A percentile compares a stretch with the other conserved stretches of the same genome.
Evolutionary conservation across 2,113 vertebrate species (phyloP).

Genomic region (Nothobranchius furzeri): DNA sequence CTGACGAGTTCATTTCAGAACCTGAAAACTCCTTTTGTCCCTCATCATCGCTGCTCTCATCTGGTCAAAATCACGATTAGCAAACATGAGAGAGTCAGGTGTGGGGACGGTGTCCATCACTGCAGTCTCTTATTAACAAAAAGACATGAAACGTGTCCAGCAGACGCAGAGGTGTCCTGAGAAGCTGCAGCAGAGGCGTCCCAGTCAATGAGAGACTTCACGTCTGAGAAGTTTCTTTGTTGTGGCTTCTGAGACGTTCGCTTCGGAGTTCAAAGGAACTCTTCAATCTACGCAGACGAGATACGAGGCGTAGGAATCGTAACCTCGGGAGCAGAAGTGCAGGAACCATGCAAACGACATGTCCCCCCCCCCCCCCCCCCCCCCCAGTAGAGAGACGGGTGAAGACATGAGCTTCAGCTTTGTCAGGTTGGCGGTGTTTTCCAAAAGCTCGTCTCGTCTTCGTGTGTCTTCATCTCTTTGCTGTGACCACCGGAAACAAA

Average conservation of each 20-base stretch:
- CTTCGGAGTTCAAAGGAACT: constrained; percentile 30
- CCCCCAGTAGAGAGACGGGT: neutral
- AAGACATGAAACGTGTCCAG: neutral
- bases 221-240: constrained; percentile 3
- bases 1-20: constrained; percentile 6
- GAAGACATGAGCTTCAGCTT: neutral
- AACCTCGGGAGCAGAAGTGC: constrained; percentile 19
- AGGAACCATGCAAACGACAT: constrained; percentile 4
- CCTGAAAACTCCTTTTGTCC: neutral
- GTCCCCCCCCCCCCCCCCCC: neutral
- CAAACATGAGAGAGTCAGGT: neutral
- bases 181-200: neutral
- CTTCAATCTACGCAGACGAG: constrained; percentile 21
- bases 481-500: constrained; percentile 2
- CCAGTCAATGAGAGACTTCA: neutral
- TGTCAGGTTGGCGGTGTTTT: neutral
- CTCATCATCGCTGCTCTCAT: constrained; percentile 6
- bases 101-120: neutral
- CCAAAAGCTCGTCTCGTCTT: neutral
- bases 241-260: neutral
- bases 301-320: constrained; percentile 16
- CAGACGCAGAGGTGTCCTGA: neutral
- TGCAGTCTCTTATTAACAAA: neutral
- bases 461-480: neutral
- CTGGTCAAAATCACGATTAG: neutral